These are phyloP conservation scores for Phyllotreta cruciferae DNA, from an alignment of 2,888 invertebrate species.

Conservation along the genomic window DNA sequence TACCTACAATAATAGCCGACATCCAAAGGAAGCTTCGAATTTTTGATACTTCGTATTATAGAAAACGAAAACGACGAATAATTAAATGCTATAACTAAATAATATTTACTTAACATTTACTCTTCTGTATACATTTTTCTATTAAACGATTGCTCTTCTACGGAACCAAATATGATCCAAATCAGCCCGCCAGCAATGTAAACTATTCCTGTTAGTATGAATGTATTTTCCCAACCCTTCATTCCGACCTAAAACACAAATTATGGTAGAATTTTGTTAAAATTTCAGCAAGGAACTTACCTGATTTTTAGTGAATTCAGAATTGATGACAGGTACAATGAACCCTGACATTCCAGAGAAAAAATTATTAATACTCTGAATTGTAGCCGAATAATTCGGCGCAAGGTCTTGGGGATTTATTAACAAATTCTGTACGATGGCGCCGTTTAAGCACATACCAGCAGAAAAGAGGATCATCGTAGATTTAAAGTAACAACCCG, in stretches of 20 bases:
- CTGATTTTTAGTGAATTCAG: slow-evolving; percentile 40
- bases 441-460: slow-evolving; percentile 48
- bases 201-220: slow-evolving; percentile 56
- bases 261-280: slow-evolving; percentile 1
- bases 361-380: slow-evolving; percentile 48
- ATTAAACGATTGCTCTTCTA: slow-evolving; percentile 58
- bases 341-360: slow-evolving; percentile 49
- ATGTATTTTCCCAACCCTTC: slow-evolving; percentile 56
- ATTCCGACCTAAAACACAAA: slow-evolving; percentile 53
- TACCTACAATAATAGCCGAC: too few relatives aligned
- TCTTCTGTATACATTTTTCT: slow-evolving; percentile 33
- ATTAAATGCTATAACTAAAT: too few relatives aligned
- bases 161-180: slow-evolving; percentile 57
- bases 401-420: slow-evolving; percentile 51
- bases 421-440: slow-evolving; percentile 46
- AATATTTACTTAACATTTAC: not conserved
- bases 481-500: slow-evolving; percentile 40
- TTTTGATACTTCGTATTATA: too few relatives aligned
- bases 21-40: too few relatives aligned
- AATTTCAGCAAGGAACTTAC: slow-evolving; percentile 33
- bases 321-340: slow-evolving; percentile 46
- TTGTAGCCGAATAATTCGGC: slow-evolving; percentile 50
- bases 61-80: too few relatives aligned
- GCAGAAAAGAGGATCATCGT: slow-evolving; percentile 45
- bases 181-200: slow-evolving; percentile 54